Evolutionary conservation across 2,888 invertebrate species (phyloP), one percentile per base, ranked within the genome.

Genomic region (Xanthia icteritia): DNA sequence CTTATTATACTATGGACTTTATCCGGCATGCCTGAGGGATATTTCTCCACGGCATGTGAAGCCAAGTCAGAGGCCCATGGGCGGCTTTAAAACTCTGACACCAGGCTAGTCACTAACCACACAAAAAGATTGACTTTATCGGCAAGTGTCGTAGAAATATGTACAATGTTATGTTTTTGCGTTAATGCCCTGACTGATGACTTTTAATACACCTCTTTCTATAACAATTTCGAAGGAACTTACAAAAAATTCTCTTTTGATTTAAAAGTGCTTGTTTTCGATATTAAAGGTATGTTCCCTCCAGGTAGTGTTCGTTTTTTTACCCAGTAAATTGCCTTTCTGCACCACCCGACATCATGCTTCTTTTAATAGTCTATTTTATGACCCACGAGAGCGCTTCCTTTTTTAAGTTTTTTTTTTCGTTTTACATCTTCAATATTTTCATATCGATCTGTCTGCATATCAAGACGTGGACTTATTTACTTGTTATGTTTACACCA

Each of bases 321-420:
- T 23, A 27, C 17, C 23, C 42, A 5, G 36, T 63, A 70, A 58
- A 58, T 56, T 63, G 56, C 23, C 27, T 56, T 42, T 13, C 27
- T 27, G 27, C 56, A 17, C 51, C 13, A 51, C 61, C 56, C 45
- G 54, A 68, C 68, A 69, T 79, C 68, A 58, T 58, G 64, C 84
- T 58, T 56, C 56, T 71, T 65, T 69, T 84, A 81, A 79, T 66
- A 61, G 69, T 36, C 36, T 58, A 27, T 80, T 84, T 84, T 84
- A 84, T 69, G 80, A 64, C 54, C 48, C 66, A 70, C n/a, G 65
- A 81, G 65, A 58, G 51, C 31, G 56, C 31, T 66, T 60, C 45
- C 36, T 56, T 54, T 83, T 83, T 56, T 39, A 42, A 31, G 42
- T 36, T 70, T 27, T 66, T 75, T 36, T 80, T 70, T 54, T 13